These are phyloP conservation scores for Sinocyclocheilus grahami DNA, from an alignment of 2,113 vertebrate species.

Conservation along the genomic window DNA sequence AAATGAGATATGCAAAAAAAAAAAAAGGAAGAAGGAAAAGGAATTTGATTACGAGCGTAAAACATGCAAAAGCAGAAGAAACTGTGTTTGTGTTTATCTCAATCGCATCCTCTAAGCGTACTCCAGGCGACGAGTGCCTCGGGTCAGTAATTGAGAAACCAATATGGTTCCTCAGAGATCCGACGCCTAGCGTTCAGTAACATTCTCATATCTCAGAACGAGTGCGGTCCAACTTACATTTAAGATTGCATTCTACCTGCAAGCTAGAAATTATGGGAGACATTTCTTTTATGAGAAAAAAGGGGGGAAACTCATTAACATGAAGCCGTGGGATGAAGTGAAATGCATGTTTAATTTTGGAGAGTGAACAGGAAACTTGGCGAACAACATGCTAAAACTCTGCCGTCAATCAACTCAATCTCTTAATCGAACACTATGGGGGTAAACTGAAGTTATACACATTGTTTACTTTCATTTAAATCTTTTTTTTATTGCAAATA, in stretches of 20 bases:
- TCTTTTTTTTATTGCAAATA: neutral
- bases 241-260: conserved; percentile 17
- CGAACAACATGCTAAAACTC: neutral
- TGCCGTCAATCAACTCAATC: neutral
- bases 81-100: conserved; percentile 39
- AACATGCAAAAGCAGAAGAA: conserved; percentile 16
- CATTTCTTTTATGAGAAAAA: conserved; percentile 12
- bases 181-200: neutral
- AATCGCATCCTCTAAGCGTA: conserved; percentile 32
- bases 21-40: neutral
- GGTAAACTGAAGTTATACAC: neutral
- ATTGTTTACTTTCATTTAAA: neutral
- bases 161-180: conserved; percentile 45
- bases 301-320: conserved; percentile 5
- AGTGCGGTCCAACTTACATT: neutral
- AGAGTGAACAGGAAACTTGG: neutral
- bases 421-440: neutral
- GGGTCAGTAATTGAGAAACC: conserved; percentile 45
- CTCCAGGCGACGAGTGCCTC: neutral
- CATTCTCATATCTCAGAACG: neutral
- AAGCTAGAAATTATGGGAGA: neutral
- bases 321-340: conserved; percentile 5
- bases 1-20: conserved; percentile 20
- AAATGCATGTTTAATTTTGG: conserved; percentile 19
- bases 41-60: conserved; percentile 46